Conservation (phyloP, 2,113 vertebrate species). For the Coptodon bakossiorum region DNA sequence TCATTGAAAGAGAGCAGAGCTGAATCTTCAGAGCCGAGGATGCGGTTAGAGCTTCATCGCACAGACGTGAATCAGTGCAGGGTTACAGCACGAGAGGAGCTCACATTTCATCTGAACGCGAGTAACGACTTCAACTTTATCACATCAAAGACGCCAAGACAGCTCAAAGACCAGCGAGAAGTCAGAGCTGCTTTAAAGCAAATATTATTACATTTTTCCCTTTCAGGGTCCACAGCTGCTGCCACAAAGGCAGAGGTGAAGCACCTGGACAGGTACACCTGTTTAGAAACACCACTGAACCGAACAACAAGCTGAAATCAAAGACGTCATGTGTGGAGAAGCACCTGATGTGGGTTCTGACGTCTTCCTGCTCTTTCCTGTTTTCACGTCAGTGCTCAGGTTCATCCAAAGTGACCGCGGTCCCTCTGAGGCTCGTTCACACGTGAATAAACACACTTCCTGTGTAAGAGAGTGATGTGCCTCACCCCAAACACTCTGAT, state of each 20-base stretch:
- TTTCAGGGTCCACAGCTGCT: neutral
- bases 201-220: neutral
- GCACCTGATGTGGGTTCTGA: neutral
- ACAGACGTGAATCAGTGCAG: neutral
- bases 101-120: neutral
- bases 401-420: neutral
- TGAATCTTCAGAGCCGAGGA: neutral
- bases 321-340: neutral
- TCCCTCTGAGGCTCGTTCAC: rapidly evolving
- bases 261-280: neutral
- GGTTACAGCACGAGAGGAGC: neutral
- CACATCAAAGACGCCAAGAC: neutral
- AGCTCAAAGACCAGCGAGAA: neutral
- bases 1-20: neutral
- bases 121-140: neutral
- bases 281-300: rapidly evolving
- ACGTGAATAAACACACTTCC: neutral
- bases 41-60: neutral
- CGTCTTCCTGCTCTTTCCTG: neutral
- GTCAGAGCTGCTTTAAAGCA: no score
- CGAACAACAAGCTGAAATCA: neutral
- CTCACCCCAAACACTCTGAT: neutral
- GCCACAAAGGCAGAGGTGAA: neutral
- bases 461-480: rapidly evolving
- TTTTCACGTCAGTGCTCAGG: neutral